Evolutionary conservation across 1,140 invertebrate species (phyloP).

Genomic region (Macrocentrus cingulum): DNA sequence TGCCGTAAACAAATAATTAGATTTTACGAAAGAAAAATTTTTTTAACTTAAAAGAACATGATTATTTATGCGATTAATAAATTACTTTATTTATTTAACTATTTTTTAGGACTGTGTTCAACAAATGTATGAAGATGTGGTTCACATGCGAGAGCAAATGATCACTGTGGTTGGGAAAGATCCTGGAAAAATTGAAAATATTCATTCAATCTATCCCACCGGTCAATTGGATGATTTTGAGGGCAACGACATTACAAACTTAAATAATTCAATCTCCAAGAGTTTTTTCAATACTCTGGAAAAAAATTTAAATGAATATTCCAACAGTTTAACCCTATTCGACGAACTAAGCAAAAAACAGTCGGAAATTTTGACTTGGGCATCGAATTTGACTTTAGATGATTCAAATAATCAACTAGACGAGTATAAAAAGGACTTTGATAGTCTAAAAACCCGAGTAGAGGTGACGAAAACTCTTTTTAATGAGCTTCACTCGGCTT

Average conservation of each 20-base stretch:
- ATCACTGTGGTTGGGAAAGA: slow-evolving; percentile 39
- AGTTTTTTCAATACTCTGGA: slow-evolving; percentile 29
- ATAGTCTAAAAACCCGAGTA: slow-evolving; percentile 22
- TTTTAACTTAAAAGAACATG: too few relatives aligned
- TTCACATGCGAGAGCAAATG: slow-evolving; percentile 41
- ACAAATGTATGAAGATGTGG: slow-evolving; percentile 36
- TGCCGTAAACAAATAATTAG: too few relatives aligned
- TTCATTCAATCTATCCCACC: slow-evolving; percentile 5
- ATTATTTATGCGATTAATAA: not conserved
- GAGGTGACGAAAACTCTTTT: slow-evolving; percentile 15
- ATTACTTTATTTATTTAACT: too few relatives aligned
- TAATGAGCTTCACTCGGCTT: slow-evolving; percentile 11
- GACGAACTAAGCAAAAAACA: slow-evolving; percentile 30
- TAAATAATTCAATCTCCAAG: slow-evolving; percentile 21
- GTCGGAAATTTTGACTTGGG: slow-evolving; percentile 27
- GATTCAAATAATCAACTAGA: slow-evolving; percentile 23
- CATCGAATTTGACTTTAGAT: slow-evolving; percentile 24
- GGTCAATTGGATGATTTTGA: not conserved
- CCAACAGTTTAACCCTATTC: slow-evolving; percentile 27
- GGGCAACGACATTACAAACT: not conserved
- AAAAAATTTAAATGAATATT: slow-evolving; percentile 26
- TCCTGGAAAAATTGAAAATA: slow-evolving; percentile 39
- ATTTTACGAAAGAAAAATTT: too few relatives aligned
- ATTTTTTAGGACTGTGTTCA: slow-evolving; percentile 24
- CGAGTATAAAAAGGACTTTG: slow-evolving; percentile 20